phyloP scores from a whole-genome alignment of 2,888 invertebrate genomes.

The Eupithecia pulchellata region DNA sequence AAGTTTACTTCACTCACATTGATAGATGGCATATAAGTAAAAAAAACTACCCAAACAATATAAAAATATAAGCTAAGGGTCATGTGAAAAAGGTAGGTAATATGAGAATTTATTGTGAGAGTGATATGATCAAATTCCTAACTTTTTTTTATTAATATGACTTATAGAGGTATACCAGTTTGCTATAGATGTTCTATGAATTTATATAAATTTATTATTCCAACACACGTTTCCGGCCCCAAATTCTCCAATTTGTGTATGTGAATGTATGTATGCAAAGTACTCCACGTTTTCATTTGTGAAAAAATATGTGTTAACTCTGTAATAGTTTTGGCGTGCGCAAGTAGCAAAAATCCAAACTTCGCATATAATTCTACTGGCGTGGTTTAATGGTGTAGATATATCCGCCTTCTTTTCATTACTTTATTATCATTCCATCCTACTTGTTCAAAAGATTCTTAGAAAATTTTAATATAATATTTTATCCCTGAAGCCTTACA shows the following conservation, averaged over 20 bases:
- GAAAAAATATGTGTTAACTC: not conserved
- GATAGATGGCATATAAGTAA: no score
- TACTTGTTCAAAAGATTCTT: slow-evolving; percentile 2
- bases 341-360: not conserved
- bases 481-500: not conserved
- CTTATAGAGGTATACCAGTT: not conserved
- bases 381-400: not conserved
- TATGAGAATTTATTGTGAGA: not conserved
- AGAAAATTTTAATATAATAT: not conserved
- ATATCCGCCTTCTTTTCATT: not conserved
- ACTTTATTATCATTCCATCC: slow-evolving; percentile 3
- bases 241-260: not conserved
- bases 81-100: no score
- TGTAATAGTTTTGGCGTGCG: not conserved
- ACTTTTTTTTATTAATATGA: not conserved
- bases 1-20: no score
- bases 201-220: no score
- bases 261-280: not conserved
- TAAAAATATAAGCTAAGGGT: no score
- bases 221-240: not conserved
- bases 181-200: no score
- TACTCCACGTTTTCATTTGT: not conserved
- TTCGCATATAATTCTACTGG: not conserved
- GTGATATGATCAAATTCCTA: not conserved
- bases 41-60: no score